These are phyloP conservation scores for Umimayanthus chanpuru DNA, from an alignment of 92 coral and sea anemone species.

Conservation along the genomic window DNA sequence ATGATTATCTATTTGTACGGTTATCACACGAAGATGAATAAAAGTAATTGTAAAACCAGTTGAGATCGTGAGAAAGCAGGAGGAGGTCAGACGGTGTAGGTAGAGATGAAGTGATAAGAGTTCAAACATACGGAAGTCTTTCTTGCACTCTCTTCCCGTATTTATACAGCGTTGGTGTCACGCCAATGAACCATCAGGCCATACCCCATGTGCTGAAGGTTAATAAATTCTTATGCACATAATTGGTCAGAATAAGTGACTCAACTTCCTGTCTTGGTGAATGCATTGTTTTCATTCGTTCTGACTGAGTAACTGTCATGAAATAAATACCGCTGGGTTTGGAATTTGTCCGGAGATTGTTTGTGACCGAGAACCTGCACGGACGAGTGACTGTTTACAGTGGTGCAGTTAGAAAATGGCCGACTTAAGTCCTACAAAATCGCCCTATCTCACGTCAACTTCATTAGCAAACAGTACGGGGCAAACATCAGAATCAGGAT, in stretches of 20 bases:
- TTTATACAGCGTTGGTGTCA: conserved; percentile 6
- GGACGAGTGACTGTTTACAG: neutral
- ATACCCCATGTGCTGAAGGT: conserved; percentile 18
- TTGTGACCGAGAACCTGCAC: neutral
- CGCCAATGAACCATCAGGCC: conserved; percentile 1
- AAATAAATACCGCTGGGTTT: conserved; percentile 1
- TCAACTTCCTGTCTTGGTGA: conserved; percentile 27
- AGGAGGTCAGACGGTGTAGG: conserved; percentile 6
- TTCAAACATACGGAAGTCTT: neutral
- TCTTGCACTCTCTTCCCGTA: neutral
- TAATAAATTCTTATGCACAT: conserved; percentile 3
- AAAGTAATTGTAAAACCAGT: neutral
- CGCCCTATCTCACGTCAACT: neutral
- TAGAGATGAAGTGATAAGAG: conserved; percentile 2
- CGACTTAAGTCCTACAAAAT: neutral
- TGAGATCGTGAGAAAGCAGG: neutral
- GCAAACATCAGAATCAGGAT: neutral
- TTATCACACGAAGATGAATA: neutral
- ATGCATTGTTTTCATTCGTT: conserved; percentile 25
- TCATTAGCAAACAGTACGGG: conserved; percentile 5
- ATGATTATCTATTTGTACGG: neutral
- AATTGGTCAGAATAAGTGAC: conserved; percentile 5
- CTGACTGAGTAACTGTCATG: conserved; percentile 27
- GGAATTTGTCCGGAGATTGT: neutral
- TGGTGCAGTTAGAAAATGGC: conserved; percentile 11